Conservation (phyloP, 2,888 invertebrate genomes). For the Trachelus iudaicus region DNA sequence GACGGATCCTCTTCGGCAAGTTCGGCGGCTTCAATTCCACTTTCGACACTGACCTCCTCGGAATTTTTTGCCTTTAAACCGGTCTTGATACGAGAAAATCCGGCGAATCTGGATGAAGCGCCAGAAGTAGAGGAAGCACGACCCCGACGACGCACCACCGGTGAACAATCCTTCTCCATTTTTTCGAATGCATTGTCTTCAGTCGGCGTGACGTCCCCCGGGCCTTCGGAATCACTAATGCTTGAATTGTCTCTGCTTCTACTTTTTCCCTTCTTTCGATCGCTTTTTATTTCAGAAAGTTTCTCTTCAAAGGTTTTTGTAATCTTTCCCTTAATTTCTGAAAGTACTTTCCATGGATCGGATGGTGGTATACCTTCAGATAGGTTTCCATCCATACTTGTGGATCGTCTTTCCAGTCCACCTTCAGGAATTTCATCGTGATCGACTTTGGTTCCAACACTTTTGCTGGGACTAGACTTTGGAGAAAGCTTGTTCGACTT, state of each 20-base stretch:
- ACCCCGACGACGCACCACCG: constrained; percentile 32
- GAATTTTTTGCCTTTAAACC: constrained; percentile 58
- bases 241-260: constrained; percentile 74
- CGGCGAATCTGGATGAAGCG: constrained; percentile 57
- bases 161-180: constrained; percentile 38
- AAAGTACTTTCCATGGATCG: constrained; percentile 79
- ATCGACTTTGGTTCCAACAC: constrained; percentile 67
- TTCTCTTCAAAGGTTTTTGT: constrained; percentile 84
- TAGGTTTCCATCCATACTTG: constrained; percentile 69
- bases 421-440: constrained; percentile 56
- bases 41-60: constrained; percentile 58
- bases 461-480: constrained; percentile 59
- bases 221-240: constrained; percentile 74
- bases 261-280: constrained; percentile 65
- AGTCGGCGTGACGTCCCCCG: constrained; percentile 52
- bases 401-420: constrained; percentile 70
- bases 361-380: constrained; percentile 67
- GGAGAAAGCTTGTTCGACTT: constrained; percentile 60
- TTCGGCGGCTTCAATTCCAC: constrained; percentile 63
- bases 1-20: constrained; percentile 54
- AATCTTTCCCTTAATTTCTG: constrained; percentile 79
- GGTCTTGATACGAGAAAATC: constrained; percentile 63
- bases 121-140: constrained; percentile 5
- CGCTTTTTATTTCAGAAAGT: constrained; percentile 75
- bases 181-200: constrained; percentile 51